Conservation (phyloP, 2,888 invertebrate species). For the Melipona beecheii region DNA sequence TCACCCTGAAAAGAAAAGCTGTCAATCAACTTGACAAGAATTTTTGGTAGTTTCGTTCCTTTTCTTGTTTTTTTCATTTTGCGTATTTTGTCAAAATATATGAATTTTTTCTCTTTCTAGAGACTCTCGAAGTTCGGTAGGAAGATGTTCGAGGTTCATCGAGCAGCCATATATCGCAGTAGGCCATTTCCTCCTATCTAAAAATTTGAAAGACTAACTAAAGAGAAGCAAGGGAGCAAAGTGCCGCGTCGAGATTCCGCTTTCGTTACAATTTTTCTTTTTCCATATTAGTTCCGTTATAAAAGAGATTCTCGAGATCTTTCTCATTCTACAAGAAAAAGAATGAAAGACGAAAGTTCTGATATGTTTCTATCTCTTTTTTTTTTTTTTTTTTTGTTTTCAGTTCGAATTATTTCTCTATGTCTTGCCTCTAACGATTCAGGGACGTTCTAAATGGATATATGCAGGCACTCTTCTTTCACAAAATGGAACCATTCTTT, state of each 20-base stretch:
- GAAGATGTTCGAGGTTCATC: constrained; percentile 26
- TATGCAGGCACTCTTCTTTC: constrained; percentile 82
- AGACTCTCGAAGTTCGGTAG: not conserved
- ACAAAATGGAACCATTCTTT: constrained; percentile 68
- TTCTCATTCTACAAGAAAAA: not conserved
- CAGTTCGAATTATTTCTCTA: not conserved
- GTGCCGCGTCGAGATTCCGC: constrained; percentile 46
- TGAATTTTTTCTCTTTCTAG: not conserved
- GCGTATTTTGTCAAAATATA: not conserved
- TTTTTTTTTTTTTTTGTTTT: too few relatives aligned
- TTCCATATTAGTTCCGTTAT: not conserved
- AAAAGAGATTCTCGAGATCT: not conserved
- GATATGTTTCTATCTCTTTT: not conserved
- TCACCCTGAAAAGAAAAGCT: too few relatives aligned
- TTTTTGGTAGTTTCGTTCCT: not conserved
- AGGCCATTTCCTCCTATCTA: constrained; percentile 81
- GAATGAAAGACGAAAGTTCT: not conserved
- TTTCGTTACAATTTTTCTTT: not conserved
- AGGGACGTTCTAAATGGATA: not conserved
- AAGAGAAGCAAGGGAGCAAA: constrained; percentile 69
- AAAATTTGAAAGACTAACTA: constrained; percentile 80
- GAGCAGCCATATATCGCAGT: constrained; percentile 57
- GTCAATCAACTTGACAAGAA: not conserved
- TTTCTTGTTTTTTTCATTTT: too few relatives aligned
- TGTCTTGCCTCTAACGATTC: not conserved